A percentile compares a stretch with the other conserved stretches of the same genome.
These are phyloP conservation scores for Amphipyra berbera DNA, from an alignment of 2,888 invertebrate species.

Conservation along the genomic window DNA sequence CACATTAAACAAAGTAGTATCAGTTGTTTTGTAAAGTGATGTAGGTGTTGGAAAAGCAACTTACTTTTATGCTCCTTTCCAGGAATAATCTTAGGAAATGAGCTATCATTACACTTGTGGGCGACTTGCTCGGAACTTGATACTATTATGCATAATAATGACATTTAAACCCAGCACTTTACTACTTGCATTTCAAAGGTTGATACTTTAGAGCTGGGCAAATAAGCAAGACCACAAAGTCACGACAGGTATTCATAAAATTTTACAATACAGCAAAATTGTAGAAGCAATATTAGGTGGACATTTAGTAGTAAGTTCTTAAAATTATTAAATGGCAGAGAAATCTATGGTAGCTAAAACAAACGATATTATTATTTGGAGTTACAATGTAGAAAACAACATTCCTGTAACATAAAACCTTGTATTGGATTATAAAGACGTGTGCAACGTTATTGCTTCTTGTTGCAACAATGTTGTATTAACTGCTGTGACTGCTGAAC, in stretches of 20 bases:
- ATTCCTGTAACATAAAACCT: slow-evolving; percentile 54
- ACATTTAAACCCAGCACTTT: slow-evolving; percentile 23
- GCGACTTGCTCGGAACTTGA: slow-evolving; percentile 10
- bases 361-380: slow-evolving; percentile 49
- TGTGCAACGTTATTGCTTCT: slow-evolving; percentile 50
- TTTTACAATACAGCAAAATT: slow-evolving; percentile 9
- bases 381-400: slow-evolving; percentile 54
- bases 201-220: not conserved
- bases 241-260: slow-evolving; percentile 16
- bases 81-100: slow-evolving; percentile 3
- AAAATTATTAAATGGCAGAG: slow-evolving; percentile 14
- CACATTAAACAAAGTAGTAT: too few species aligned
- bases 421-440: slow-evolving; percentile 62
- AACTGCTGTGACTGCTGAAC: slow-evolving; percentile 43
- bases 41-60: not conserved
- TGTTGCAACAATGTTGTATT: slow-evolving; percentile 56
- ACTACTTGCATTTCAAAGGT: not conserved
- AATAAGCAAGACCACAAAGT: slow-evolving; percentile 9
- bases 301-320: slow-evolving; percentile 5
- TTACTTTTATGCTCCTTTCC: not conserved
- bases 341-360: slow-evolving; percentile 40
- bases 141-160: slow-evolving; percentile 11
- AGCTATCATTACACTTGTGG: slow-evolving; percentile 7
- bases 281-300: not conserved
- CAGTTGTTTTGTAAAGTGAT: not conserved